These are phyloP conservation scores for Rotaria macrura DNA, from an alignment of 2,888 invertebrate genomes.

Conservation along the genomic window DNA sequence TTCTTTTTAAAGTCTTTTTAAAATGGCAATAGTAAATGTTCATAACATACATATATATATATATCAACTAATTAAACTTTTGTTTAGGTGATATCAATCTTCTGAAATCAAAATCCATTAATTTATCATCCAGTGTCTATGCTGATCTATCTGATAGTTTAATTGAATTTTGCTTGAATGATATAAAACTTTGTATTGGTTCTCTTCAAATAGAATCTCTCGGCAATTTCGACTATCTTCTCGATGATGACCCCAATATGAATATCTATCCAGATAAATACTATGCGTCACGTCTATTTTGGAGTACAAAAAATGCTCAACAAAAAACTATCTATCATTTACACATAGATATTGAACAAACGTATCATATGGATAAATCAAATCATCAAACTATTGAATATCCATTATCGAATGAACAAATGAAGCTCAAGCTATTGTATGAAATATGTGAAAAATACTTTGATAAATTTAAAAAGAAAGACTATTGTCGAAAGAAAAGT, in stretches of 20 bases:
- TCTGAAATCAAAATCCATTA: neutral
- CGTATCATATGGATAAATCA: neutral
- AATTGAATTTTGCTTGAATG: neutral
- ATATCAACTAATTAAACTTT: neutral
- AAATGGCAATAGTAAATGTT: too few relatives aligned
- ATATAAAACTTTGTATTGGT: neutral
- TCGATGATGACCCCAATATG: neutral
- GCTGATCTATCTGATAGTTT: neutral
- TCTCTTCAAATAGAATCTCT: neutral
- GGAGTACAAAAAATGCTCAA: neutral
- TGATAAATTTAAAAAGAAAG: neutral
- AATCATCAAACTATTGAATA: neutral
- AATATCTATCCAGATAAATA: neutral
- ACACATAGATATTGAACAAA: neutral
- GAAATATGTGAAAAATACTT: neutral
- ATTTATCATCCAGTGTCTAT: neutral
- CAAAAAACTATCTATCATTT: neutral
- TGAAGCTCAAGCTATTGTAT: neutral
- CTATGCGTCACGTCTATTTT: neutral
- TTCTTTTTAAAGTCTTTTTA: too few relatives aligned
- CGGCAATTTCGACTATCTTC: neutral
- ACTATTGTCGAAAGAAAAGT: neutral
- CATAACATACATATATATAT: too few relatives aligned
- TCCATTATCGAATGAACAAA: neutral
- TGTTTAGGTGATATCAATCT: neutral